Conservation (phyloP, 2,113 vertebrate species). For the Acinonyx jubatus region DNA sequence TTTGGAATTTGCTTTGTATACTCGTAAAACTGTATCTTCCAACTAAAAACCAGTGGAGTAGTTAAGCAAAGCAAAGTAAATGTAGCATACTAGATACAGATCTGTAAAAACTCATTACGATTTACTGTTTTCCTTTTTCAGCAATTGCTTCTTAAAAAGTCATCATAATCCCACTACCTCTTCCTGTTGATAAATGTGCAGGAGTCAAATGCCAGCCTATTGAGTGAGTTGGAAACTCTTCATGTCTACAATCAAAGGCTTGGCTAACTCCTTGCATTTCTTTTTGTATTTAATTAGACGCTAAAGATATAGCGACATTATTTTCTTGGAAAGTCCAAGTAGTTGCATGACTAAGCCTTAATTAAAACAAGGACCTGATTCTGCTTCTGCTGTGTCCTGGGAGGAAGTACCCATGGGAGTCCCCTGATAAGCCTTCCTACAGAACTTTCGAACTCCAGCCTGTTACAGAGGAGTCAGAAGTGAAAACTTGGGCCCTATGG, state of each 20-base stretch:
- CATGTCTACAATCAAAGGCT: constrained; percentile 78
- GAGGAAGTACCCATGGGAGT: constrained; percentile 28
- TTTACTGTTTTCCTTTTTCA: constrained; percentile 39
- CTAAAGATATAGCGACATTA: constrained; percentile 77
- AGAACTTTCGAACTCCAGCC: background rate
- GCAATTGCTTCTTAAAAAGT: constrained; percentile 62
- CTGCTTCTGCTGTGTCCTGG: background rate
- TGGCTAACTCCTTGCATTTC: constrained; percentile 74
- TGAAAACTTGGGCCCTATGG: background rate
- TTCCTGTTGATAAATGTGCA: constrained; percentile 78
- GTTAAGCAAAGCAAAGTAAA: constrained; percentile 6
- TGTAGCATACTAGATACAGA: background rate
- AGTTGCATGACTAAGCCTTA: constrained; percentile 83
- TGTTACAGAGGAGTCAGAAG: background rate
- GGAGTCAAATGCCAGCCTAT: constrained; percentile 76
- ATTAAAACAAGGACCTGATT: constrained; percentile 80
- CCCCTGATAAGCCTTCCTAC: background rate
- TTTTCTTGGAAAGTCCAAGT: constrained; percentile 74
- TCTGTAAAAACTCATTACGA: background rate
- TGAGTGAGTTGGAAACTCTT: constrained; percentile 77
- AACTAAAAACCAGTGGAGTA: background rate
- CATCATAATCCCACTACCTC: constrained; percentile 64
- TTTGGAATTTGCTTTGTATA: background rate
- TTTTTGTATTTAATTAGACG: constrained; percentile 81
- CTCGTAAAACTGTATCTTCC: background rate